These are phyloP conservation scores for Drosophila parabipectinata DNA, from an alignment of 1,140 invertebrate genomes.

Conservation along the genomic window DNA sequence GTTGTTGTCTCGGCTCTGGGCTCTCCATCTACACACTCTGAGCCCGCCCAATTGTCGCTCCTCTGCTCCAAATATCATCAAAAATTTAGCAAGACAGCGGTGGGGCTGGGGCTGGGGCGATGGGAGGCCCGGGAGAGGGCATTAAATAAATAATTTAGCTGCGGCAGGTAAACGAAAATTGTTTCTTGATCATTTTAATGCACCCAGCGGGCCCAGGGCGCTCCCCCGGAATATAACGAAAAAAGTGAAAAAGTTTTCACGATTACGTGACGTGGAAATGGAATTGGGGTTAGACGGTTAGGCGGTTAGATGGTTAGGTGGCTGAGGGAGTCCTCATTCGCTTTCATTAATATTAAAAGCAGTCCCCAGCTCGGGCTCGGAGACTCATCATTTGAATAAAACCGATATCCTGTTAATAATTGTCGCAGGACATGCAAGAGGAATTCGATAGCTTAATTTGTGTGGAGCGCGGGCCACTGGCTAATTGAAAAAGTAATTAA, in stretches of 20 bases:
- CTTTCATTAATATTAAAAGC: constrained; percentile 79
- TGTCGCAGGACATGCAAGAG: constrained; percentile 77
- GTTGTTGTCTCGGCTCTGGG: constrained; percentile 8
- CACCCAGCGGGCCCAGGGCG: constrained; percentile 65
- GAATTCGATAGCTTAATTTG: constrained; percentile 82
- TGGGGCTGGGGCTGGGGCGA: constrained; percentile 41
- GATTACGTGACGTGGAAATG: constrained; percentile 68
- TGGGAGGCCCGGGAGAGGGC: constrained; percentile 33
- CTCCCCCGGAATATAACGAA: constrained; percentile 4
- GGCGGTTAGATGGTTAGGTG: constrained; percentile 1
- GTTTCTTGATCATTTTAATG: constrained; percentile 83
- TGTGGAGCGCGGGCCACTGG: constrained; percentile 46
- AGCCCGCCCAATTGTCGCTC: constrained; percentile 57
- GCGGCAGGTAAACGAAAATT: constrained; percentile 78
- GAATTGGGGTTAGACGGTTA: constrained; percentile 42
- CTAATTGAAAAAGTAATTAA: constrained; percentile 83
- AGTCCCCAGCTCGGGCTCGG: constrained; percentile 31
- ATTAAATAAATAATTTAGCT: constrained; percentile 77
- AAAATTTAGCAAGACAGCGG: constrained; percentile 65
- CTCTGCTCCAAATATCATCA: constrained; percentile 56
- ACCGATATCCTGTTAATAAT: constrained; percentile 82
- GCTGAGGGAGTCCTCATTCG: constrained; percentile 13
- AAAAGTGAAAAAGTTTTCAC: constrained; percentile 70
- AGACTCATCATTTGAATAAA: constrained; percentile 78
- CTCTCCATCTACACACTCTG: constrained; percentile 39